Percentiles rank a stretch among this genome's conserved stretches.
Conservation (phyloP, 2,797 vertebrate species). For the Saxicola maurus region DNA sequence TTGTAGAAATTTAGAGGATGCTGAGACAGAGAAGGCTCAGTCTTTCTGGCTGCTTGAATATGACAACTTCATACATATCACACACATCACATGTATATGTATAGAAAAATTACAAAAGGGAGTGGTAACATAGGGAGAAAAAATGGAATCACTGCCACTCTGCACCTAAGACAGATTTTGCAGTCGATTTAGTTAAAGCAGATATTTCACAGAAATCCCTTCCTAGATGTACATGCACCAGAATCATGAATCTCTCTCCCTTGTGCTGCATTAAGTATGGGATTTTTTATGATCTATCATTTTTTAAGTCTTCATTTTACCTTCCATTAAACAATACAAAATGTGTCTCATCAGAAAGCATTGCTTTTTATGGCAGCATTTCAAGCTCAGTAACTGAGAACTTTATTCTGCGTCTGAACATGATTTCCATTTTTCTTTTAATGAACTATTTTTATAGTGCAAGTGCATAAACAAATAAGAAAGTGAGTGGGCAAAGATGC, state of each 20-base stretch:
- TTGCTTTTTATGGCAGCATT: slow-evolving; percentile 40
- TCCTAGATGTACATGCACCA: not conserved
- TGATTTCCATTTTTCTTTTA: slow-evolving; percentile 22
- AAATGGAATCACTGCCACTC: not conserved
- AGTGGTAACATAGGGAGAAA: not conserved
- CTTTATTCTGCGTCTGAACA: not conserved
- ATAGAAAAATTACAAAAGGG: not conserved
- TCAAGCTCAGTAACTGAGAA: slow-evolving; percentile 5
- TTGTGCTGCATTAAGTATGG: not conserved
- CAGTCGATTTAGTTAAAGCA: not conserved
- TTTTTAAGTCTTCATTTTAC: slow-evolving; percentile 37
- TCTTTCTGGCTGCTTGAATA: not conserved
- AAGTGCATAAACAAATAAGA: slow-evolving; percentile 42
- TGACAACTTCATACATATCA: not conserved
- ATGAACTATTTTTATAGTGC: slow-evolving; percentile 24
- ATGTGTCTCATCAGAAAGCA: slow-evolving; percentile 18
- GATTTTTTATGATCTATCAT: not conserved
- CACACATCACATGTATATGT: rapidly evolving
- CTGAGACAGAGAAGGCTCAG: not conserved
- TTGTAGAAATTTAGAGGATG: not conserved
- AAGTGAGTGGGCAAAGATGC: not conserved
- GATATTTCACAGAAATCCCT: not conserved
- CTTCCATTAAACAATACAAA: slow-evolving; percentile 49
- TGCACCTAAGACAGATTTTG: not conserved
- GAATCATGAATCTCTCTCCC: not conserved